These are phyloP conservation scores for Cydia amplana DNA, from an alignment of 1,140 invertebrate species.

Conservation along the genomic window DNA sequence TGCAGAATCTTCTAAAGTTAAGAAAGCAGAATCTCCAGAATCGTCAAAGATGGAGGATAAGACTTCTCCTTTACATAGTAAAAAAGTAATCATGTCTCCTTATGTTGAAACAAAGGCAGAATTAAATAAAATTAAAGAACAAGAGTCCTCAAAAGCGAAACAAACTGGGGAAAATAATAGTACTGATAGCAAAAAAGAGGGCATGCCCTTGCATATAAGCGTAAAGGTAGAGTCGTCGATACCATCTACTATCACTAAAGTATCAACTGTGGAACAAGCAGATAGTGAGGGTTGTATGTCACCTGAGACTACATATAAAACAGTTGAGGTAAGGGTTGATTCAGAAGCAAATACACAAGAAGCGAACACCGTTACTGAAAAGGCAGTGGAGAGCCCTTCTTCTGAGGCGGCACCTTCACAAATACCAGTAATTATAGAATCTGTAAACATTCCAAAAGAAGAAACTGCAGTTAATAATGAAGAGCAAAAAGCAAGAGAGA, in stretches of 20 bases:
- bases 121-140: neutral
- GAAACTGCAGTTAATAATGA: constrained; percentile 36
- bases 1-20: neutral
- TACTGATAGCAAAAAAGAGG: neutral
- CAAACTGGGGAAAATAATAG: neutral
- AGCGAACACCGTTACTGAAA: neutral
- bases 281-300: neutral
- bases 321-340: neutral
- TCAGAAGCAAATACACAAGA: neutral
- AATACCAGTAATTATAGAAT: constrained; percentile 38
- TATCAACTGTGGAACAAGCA: neutral
- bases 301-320: neutral
- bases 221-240: neutral
- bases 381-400: neutral
- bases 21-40: neutral
- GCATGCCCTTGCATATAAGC: neutral
- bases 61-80: neutral
- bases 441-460: constrained; percentile 54
- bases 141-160: neutral
- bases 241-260: neutral
- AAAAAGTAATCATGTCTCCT: neutral
- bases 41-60: neutral
- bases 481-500: constrained; percentile 41
- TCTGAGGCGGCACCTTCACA: neutral
- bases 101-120: neutral